phyloP scores from a whole-genome alignment of 2,888 invertebrate species.

The Torymus aiolomorphi region DNA sequence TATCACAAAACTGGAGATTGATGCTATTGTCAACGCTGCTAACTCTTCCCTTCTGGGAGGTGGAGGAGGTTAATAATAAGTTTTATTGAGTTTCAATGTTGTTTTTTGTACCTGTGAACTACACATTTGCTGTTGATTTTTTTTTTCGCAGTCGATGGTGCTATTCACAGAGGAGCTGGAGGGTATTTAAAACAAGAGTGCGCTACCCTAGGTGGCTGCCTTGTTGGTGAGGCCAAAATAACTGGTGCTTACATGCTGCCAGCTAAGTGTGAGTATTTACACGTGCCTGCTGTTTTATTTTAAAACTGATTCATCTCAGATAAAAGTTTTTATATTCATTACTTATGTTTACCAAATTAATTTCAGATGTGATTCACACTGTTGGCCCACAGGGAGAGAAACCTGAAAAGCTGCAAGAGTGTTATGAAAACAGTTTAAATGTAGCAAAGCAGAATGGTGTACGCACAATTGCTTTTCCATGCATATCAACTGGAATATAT shows the following conservation, averaged over 20 bases:
- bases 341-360: slow-evolving; percentile 64
- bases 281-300: too few relatives aligned
- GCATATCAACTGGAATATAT: slow-evolving; percentile 94
- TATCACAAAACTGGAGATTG: slow-evolving; percentile 89
- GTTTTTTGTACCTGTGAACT: slow-evolving; percentile 5
- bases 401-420: slow-evolving; percentile 80
- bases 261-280: slow-evolving; percentile 84
- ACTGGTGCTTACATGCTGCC: slow-evolving; percentile 90
- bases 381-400: slow-evolving; percentile 90
- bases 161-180: slow-evolving; percentile 91
- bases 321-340: not conserved
- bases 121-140: slow-evolving; percentile 26
- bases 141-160: slow-evolving; percentile 86
- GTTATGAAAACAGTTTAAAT: slow-evolving; percentile 84
- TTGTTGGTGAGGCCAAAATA: slow-evolving; percentile 89
- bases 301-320: too few relatives aligned
- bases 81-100: slow-evolving; percentile 4
- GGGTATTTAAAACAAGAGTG: slow-evolving; percentile 83
- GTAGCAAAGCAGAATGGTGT: slow-evolving; percentile 79
- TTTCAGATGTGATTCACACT: slow-evolving; percentile 90
- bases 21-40: slow-evolving; percentile 94
- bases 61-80: slow-evolving; percentile 80
- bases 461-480: slow-evolving; percentile 88
- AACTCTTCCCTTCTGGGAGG: slow-evolving; percentile 86
- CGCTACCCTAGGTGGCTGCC: slow-evolving; percentile 83